Evolutionary conservation across 92 coral and sea anemone species (phyloP).

Genomic region (Phymanthus crucifer): DNA sequence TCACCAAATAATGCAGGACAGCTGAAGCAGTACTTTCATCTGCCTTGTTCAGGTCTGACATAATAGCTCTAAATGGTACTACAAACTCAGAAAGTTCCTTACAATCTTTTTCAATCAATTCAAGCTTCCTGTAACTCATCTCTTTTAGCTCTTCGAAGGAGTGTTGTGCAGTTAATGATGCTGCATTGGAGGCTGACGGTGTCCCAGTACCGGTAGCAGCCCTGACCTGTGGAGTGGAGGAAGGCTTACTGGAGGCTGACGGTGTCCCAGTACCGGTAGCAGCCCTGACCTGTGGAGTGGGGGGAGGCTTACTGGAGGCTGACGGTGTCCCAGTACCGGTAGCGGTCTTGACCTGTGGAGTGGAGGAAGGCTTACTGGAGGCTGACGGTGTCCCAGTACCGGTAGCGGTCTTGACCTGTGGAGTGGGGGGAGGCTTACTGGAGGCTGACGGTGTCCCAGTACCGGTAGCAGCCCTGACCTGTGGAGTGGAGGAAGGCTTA

Average conservation of each 20-base stretch:
- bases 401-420: background rate
- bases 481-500: background rate
- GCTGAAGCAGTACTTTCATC: background rate
- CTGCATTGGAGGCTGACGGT: background rate
- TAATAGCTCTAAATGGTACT: background rate
- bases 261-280: background rate
- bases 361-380: background rate
- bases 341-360: background rate
- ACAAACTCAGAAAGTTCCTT: background rate
- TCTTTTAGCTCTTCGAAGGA: background rate
- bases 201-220: too few species aligned
- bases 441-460: background rate
- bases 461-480: background rate
- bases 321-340: background rate
- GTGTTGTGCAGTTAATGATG: background rate
- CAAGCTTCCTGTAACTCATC: background rate
- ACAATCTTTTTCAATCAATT: background rate
- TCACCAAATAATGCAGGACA: background rate
- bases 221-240: background rate
- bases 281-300: background rate
- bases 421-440: background rate
- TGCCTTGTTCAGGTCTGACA: background rate
- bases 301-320: background rate
- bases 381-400: background rate
- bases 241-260: background rate